These are phyloP conservation scores for Epinephelus lanceolatus DNA, from an alignment of 2,113 vertebrate genomes.

Conservation along the genomic window DNA sequence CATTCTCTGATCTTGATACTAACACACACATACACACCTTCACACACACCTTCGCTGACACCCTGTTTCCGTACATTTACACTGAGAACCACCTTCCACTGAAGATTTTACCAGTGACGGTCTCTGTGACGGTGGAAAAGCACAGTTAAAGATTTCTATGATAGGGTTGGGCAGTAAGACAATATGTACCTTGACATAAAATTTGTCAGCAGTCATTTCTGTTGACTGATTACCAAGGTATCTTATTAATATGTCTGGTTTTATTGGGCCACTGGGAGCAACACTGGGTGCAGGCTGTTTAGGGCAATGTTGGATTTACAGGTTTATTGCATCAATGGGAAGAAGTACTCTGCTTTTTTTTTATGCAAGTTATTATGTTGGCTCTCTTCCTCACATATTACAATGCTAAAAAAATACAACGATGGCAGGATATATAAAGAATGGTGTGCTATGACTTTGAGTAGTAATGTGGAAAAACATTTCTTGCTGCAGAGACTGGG, in stretches of 20 bases:
- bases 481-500: no score
- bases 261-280: background rate
- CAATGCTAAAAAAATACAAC: background rate
- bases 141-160: background rate
- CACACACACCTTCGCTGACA: constrained; percentile 46
- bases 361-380: background rate
- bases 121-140: constrained; percentile 11
- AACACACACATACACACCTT: constrained; percentile 58
- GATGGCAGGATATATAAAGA: background rate
- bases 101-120: constrained; percentile 35
- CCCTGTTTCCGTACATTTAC: constrained; percentile 61
- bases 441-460: background rate
- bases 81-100: constrained; percentile 22
- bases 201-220: background rate
- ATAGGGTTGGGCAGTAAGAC: background rate
- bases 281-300: background rate
- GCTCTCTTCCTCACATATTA: background rate
- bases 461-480: background rate
- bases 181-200: background rate
- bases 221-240: background rate
- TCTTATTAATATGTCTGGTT: background rate
- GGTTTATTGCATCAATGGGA: background rate
- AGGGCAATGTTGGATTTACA: background rate
- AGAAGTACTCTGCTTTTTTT: background rate
- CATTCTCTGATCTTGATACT: constrained; percentile 32